A percentile compares a stretch with the other conserved stretches of the same genome.
phyloP scores from a whole-genome alignment of 2,797 vertebrate genomes.

The Silurus lanzhouensis region DNA sequence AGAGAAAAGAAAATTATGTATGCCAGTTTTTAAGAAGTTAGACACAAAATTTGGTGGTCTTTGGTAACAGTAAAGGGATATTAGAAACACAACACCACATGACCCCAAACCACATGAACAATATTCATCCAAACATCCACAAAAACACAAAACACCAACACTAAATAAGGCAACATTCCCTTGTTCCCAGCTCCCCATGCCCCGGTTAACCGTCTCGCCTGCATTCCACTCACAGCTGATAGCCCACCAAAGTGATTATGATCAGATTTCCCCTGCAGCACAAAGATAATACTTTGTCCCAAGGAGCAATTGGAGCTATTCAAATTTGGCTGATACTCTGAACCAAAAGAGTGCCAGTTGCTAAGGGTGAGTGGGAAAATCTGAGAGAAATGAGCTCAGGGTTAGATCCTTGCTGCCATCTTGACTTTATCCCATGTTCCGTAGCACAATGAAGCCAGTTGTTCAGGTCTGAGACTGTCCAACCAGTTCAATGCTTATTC shows the following conservation, averaged over 20 bases:
- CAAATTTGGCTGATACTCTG: constrained; percentile 52
- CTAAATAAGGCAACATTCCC: constrained; percentile 48
- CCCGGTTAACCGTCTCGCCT: constrained; percentile 36
- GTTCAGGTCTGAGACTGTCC: constrained; percentile 9
- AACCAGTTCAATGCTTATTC: background rate
- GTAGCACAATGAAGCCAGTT: constrained; percentile 28
- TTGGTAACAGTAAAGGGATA: constrained; percentile 34
- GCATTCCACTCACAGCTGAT: constrained; percentile 13
- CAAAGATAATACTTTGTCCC: background rate
- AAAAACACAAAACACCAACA: constrained; percentile 56
- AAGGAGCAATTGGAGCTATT: background rate
- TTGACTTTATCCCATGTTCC: constrained; percentile 33
- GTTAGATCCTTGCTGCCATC: constrained; percentile 17
- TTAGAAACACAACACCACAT: constrained; percentile 45
- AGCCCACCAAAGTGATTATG: constrained; percentile 11
- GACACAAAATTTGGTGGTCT: constrained; percentile 54
- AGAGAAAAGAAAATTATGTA: background rate
- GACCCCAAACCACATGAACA: constrained; percentile 44
- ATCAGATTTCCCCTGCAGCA: background rate
- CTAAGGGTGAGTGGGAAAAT: constrained; percentile 38
- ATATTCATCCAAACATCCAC: constrained; percentile 54
- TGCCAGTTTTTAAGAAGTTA: background rate
- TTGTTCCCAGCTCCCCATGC: constrained; percentile 53
- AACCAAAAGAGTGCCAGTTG: constrained; percentile 28
- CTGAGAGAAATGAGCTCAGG: constrained; percentile 37